Conservation (phyloP, 2,797 vertebrate species). For the Hafferia zeledoni region DNA sequence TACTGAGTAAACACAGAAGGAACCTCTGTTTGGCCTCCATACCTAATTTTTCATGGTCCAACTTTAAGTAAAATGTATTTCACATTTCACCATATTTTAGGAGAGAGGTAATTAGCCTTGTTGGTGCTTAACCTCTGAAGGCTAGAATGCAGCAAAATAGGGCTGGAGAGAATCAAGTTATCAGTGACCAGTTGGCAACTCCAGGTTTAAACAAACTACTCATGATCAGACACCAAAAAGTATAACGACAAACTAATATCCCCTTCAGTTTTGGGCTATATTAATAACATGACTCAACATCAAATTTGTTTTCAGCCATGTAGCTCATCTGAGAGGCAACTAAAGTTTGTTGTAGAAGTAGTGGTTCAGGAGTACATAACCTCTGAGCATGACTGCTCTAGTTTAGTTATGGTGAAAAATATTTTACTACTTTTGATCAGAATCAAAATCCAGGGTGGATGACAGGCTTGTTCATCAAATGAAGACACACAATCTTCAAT, state of each 20-base stretch:
- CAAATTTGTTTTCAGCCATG: not conserved
- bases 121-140: not conserved
- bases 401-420: not conserved
- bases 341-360: not conserved
- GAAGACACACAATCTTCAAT: not conserved
- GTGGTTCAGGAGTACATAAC: not conserved
- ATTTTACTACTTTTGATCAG: not conserved
- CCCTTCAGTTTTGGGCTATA: not conserved
- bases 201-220: not conserved
- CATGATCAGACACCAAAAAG: not conserved
- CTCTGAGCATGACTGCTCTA: not conserved
- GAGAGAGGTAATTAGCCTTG: not conserved
- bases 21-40: not conserved
- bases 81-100: not conserved
- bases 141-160: not conserved
- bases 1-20: not conserved
- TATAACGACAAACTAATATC: not conserved
- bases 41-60: not conserved
- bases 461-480: constrained; percentile 14
- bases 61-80: not conserved
- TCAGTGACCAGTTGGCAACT: not conserved
- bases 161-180: not conserved
- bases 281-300: not conserved
- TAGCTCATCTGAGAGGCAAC: not conserved
- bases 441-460: not conserved